A percentile compares a stretch with the other conserved stretches of the same genome.
Evolutionary conservation across 2,888 invertebrate species (phyloP).

Genomic region (Hypsopygia costalis): DNA sequence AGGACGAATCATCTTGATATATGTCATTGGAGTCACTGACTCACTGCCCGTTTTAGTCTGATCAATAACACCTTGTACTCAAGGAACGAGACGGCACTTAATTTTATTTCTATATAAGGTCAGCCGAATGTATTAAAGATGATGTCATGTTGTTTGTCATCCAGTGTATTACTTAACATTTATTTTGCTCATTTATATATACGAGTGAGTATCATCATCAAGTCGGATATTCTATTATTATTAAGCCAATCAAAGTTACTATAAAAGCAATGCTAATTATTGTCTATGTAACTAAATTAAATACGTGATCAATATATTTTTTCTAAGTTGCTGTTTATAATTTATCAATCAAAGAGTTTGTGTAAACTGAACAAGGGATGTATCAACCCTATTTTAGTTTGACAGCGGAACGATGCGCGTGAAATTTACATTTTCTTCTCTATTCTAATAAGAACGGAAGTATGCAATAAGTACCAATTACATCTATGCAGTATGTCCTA

Average conservation of each 20-base stretch:
- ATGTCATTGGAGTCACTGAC: slow-evolving; percentile 13
- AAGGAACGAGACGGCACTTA: slow-evolving; percentile 1
- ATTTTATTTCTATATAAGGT: slow-evolving; percentile 6
- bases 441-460: slow-evolving; percentile 40
- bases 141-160: background rate
- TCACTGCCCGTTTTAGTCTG: slow-evolving; percentile 21
- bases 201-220: too few species aligned
- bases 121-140: slow-evolving; percentile 1
- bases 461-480: slow-evolving; percentile 55
- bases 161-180: slow-evolving; percentile 3
- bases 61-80: slow-evolving; percentile 13
- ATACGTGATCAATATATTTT: too few species aligned
- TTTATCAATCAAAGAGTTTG: too few species aligned
- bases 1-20: background rate
- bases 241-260: too few species aligned
- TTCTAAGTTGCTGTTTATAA: too few species aligned
- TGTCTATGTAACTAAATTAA: too few species aligned
- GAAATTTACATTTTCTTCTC: slow-evolving; percentile 32
- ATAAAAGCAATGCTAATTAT: too few species aligned
- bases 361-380: slow-evolving; percentile 18
- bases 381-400: slow-evolving; percentile 29
- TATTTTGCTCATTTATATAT: too few species aligned
- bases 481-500: slow-evolving; percentile 21
- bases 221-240: too few species aligned
- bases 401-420: slow-evolving; percentile 31